These are phyloP conservation scores for Aricia artaxerxes DNA, from an alignment of 2,888 invertebrate genomes.

Conservation along the genomic window DNA sequence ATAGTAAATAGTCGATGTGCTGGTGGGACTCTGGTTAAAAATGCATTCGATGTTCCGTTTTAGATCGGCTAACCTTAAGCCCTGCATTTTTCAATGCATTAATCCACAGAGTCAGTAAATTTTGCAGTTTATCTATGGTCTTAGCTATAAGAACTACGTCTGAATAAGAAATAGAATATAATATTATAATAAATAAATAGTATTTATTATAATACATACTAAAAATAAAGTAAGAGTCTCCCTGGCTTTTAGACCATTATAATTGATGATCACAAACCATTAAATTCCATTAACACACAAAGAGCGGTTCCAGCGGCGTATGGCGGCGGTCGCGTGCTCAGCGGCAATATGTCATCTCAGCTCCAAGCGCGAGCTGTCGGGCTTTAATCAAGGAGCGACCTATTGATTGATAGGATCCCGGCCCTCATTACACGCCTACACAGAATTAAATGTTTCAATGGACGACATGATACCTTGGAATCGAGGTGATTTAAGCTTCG, in stretches of 20 bases:
- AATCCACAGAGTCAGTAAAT: no score
- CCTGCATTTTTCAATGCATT: no score
- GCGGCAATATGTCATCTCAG: slow-evolving; percentile 68
- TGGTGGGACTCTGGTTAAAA: no score
- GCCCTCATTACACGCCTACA: slow-evolving; percentile 39
- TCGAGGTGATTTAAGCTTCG: background rate
- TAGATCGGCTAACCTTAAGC: no score
- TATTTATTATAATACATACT: no score
- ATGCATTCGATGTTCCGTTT: no score
- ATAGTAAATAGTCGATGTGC: no score
- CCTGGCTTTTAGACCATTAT: background rate
- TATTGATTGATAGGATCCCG: slow-evolving; percentile 67
- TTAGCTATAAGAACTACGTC: no score
- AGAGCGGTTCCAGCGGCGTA: slow-evolving; percentile 36
- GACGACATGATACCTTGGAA: background rate
- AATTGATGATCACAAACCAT: slow-evolving; percentile 13
- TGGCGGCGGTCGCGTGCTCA: slow-evolving; percentile 58
- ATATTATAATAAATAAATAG: no score
- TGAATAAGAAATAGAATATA: no score
- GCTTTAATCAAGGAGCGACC: slow-evolving; percentile 73
- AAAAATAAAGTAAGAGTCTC: no score
- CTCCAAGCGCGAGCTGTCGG: slow-evolving; percentile 68
- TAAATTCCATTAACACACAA: background rate
- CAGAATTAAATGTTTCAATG: slow-evolving; percentile 36
- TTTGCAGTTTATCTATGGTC: no score